A percentile compares a stretch with the other conserved stretches of the same genome.
phyloP scores from a whole-genome alignment of 1,140 invertebrate genomes.

The Drosophila hydei region DNA sequence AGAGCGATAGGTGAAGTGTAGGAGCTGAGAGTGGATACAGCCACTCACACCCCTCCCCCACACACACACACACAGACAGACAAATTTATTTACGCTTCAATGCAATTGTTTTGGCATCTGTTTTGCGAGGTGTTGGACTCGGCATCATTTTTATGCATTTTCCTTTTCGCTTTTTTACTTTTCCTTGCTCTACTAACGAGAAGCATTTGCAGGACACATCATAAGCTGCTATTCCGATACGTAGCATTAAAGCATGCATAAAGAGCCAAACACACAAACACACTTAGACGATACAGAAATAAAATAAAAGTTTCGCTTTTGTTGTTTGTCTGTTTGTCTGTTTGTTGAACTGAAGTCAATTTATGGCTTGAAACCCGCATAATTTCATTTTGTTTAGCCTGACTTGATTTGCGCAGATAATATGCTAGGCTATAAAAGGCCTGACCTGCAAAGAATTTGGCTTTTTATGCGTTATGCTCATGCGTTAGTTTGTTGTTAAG shows the following conservation, averaged over 20 bases:
- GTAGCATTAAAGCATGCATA: slow-evolving; percentile 60
- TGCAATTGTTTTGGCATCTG: slow-evolving; percentile 44
- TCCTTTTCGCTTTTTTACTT: slow-evolving; percentile 15
- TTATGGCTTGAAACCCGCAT: slow-evolving; percentile 74
- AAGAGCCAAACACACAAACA: slow-evolving; percentile 9
- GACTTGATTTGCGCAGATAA: slow-evolving; percentile 21
- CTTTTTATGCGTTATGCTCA: slow-evolving; percentile 28
- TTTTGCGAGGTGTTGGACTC: slow-evolving; percentile 28
- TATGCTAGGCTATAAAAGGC: slow-evolving; percentile 26
- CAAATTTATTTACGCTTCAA: slow-evolving; percentile 58
- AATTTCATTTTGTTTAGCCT: slow-evolving; percentile 70
- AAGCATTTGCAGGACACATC: slow-evolving; percentile 51
- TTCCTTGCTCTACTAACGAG: slow-evolving; percentile 51
- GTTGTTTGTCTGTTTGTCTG: slow-evolving; percentile 48
- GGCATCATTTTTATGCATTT: slow-evolving; percentile 34
- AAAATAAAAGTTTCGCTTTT: slow-evolving; percentile 48
- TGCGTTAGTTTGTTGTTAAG: slow-evolving; percentile 33
- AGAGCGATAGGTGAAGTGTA: neutral
- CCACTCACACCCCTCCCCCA: neutral
- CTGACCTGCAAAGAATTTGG: neutral
- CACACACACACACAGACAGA: neutral
- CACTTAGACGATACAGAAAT: slow-evolving; percentile 13
- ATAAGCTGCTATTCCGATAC: slow-evolving; percentile 30
- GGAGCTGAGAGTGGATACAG: neutral
- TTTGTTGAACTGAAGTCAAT: slow-evolving; percentile 58